A percentile compares a stretch with the other conserved stretches of the same genome.
Conservation (phyloP, 2,797 vertebrate genomes). For the Artibeus jamaicensis region DNA sequence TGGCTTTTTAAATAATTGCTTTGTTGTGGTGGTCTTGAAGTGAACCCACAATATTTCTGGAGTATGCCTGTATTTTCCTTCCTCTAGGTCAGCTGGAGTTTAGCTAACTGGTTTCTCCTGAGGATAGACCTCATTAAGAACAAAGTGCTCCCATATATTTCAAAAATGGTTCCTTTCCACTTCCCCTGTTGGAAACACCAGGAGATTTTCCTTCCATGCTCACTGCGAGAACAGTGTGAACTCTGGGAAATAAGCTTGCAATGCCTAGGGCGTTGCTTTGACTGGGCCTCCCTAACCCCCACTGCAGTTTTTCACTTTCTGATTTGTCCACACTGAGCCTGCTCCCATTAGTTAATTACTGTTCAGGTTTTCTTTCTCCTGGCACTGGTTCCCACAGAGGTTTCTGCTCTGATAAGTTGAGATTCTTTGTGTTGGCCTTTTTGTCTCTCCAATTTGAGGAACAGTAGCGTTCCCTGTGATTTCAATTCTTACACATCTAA, state of each 20-base stretch:
- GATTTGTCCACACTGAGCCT: not conserved
- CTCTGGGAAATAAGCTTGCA: not conserved
- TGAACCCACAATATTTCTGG: not conserved
- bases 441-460: not conserved
- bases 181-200: not conserved
- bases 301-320: not conserved
- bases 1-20: not conserved
- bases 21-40: not conserved
- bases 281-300: not conserved
- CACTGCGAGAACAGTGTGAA: not conserved
- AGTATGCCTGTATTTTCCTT: not conserved
- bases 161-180: not conserved
- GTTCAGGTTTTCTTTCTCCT: not conserved
- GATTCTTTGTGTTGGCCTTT: not conserved
- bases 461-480: not conserved
- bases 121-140: not conserved
- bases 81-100: not conserved
- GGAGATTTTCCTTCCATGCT: not conserved
- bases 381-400: not conserved
- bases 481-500: not conserved
- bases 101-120: not conserved
- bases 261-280: not conserved
- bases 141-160: not conserved
- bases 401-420: not conserved
- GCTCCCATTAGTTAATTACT: not conserved